Percentiles rank a stretch among this genome's conserved stretches.
phyloP scores from a whole-genome alignment of 2,113 vertebrate genomes.

The Hepsetus odoe region DNA sequence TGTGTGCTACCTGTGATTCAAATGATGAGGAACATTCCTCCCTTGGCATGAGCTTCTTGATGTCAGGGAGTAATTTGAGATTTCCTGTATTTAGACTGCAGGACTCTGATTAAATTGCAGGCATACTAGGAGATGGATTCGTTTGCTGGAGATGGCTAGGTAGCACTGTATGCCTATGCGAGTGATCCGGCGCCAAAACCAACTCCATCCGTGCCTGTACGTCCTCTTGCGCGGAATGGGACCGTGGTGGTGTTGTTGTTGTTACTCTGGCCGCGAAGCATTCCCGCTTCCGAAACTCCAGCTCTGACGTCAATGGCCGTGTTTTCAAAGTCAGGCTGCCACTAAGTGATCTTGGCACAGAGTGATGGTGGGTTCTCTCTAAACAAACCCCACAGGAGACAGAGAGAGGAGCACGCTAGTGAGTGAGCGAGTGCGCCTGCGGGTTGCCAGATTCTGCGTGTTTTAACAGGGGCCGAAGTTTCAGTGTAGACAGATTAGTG shows the following conservation, averaged over 20 bases:
- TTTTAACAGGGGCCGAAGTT: slow-evolving; percentile 17
- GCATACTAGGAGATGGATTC: slow-evolving; percentile 33
- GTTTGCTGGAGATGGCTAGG: slow-evolving; percentile 45
- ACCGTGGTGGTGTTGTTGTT: slow-evolving; percentile 49
- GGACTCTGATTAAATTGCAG: slow-evolving; percentile 48
- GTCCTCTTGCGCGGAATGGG: slow-evolving; percentile 44
- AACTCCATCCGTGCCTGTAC: slow-evolving; percentile 22
- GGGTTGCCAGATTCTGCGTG: background rate
- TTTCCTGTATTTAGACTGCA: slow-evolving; percentile 57
- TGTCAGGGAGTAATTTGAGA: slow-evolving; percentile 54
- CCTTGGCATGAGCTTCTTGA: slow-evolving; percentile 34
- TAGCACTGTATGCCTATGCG: slow-evolving; percentile 36
- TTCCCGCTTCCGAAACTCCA: slow-evolving; percentile 56
- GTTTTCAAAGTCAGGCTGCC: slow-evolving; percentile 45
- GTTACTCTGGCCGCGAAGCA: slow-evolving; percentile 56
- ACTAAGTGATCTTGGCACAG: slow-evolving; percentile 53
- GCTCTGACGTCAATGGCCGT: slow-evolving; percentile 60
- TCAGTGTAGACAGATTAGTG: background rate
- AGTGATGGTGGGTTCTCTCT: slow-evolving; percentile 59
- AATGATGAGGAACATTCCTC: slow-evolving; percentile 39
- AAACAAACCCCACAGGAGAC: slow-evolving; percentile 59
- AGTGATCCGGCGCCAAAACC: slow-evolving; percentile 63
- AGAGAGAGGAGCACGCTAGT: slow-evolving; percentile 22
- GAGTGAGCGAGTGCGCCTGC: background rate
- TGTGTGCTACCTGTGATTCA: slow-evolving; percentile 37